Conservation (phyloP, 2,113 vertebrate species). For the Paradoxurus hermaphroditus region DNA sequence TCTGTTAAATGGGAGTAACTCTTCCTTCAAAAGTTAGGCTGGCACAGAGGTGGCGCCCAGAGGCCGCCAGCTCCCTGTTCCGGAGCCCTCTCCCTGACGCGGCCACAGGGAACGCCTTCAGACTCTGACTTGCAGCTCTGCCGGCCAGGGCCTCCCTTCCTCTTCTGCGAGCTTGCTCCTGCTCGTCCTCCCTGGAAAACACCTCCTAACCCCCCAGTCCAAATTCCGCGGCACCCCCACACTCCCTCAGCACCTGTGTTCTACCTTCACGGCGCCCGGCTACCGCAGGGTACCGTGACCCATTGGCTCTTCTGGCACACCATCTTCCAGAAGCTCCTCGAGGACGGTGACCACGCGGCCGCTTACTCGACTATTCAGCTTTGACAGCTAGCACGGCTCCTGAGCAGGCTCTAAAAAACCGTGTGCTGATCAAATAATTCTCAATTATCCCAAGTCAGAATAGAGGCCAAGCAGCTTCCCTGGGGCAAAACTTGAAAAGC, state of each 20-base stretch:
- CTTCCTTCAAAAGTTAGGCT: not conserved
- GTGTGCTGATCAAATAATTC: not conserved
- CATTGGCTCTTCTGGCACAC: not conserved
- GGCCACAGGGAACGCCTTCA: no score
- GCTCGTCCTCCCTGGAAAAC: not conserved
- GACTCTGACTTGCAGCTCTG: accelerated
- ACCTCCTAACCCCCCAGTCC: not conserved
- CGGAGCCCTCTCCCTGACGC: not conserved
- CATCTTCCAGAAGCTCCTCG: not conserved
- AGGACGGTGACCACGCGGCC: not conserved
- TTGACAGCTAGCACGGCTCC: not conserved
- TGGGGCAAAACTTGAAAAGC: not conserved
- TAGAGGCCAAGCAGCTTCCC: not conserved
- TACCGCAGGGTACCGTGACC: no score
- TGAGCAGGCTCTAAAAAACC: not conserved
- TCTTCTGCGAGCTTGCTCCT: not conserved
- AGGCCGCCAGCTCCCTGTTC: not conserved
- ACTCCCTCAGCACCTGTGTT: accelerated
- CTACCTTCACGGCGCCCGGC: accelerated
- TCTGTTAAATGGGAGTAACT: not conserved
- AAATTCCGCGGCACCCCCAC: accelerated
- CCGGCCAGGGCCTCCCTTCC: not conserved
- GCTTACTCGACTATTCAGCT: not conserved
- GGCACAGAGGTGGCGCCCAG: not conserved
- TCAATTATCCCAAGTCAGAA: not conserved